Conservation (phyloP, 1,140 invertebrate species). For the Coptotermes formosanus region DNA sequence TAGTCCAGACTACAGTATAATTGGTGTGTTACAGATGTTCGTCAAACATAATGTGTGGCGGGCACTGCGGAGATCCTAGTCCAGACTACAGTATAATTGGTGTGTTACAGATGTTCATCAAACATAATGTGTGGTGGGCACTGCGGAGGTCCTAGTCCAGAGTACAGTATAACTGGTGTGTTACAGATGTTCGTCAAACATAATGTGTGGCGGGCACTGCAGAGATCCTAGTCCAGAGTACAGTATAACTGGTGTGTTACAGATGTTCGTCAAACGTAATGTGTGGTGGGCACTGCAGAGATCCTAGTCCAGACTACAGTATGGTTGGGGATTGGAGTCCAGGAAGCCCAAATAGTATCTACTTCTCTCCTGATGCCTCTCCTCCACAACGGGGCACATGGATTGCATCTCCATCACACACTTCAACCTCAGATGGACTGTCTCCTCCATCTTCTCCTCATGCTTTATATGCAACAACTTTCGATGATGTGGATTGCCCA, state of each 20-base stretch:
- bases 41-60: too few relatives aligned
- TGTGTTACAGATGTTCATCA: too few relatives aligned
- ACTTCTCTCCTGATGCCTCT: background rate
- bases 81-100: too few relatives aligned
- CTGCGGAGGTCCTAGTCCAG: too few relatives aligned
- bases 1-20: too few relatives aligned
- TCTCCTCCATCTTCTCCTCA: constrained; percentile 23
- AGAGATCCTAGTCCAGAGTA: too few relatives aligned
- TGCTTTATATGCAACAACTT: background rate
- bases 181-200: too few relatives aligned
- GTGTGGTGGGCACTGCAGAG: background rate
- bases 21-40: too few relatives aligned
- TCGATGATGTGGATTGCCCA: background rate
- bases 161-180: too few relatives aligned
- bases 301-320: background rate
- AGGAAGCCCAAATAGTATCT: constrained; percentile 5
- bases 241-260: background rate
- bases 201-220: too few relatives aligned
- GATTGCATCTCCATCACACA: background rate
- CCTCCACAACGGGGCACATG: background rate
- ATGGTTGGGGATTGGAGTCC: constrained; percentile 20
- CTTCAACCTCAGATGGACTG: background rate
- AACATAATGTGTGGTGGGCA: too few relatives aligned
- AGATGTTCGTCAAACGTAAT: background rate
- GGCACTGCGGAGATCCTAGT: too few relatives aligned